These are phyloP conservation scores for Diadromus collaris DNA, from an alignment of 2,888 invertebrate genomes.

Conservation along the genomic window DNA sequence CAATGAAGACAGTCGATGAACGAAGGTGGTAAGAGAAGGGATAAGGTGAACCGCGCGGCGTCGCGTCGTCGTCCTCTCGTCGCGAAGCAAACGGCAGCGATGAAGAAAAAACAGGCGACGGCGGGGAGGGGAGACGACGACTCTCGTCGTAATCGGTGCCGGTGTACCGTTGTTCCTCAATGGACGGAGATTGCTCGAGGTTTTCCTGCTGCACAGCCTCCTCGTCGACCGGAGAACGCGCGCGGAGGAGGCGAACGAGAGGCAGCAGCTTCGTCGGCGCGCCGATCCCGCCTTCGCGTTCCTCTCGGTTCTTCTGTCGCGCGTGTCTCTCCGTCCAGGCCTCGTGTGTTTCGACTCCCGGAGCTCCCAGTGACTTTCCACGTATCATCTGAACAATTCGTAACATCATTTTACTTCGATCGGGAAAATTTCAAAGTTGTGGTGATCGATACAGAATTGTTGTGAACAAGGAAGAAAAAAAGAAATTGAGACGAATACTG, in stretches of 20 bases:
- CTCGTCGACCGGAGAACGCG: slow-evolving; percentile 44
- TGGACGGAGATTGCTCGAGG: slow-evolving; percentile 75
- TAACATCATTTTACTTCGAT: slow-evolving; percentile 4
- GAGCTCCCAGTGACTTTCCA: background rate
- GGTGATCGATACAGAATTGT: slow-evolving; percentile 17
- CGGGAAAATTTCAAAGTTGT: slow-evolving; percentile 1
- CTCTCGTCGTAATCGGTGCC: slow-evolving; percentile 79
- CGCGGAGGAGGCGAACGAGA: slow-evolving; percentile 49
- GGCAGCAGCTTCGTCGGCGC: slow-evolving; percentile 46
- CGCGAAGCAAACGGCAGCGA: slow-evolving; percentile 33
- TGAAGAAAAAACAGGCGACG: background rate
- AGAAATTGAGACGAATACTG: background rate
- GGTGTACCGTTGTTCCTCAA: slow-evolving; percentile 81
- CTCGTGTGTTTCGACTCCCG: slow-evolving; percentile 18
- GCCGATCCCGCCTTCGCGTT: slow-evolving; percentile 41
- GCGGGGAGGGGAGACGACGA: slow-evolving; percentile 39
- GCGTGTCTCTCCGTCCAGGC: slow-evolving; percentile 15
- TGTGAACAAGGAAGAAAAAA: background rate
- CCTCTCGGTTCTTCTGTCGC: slow-evolving; percentile 32
- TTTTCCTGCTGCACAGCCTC: slow-evolving; percentile 67
- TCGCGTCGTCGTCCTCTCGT: slow-evolving; percentile 37
- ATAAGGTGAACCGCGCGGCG: slow-evolving; percentile 28
- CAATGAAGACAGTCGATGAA: slow-evolving; percentile 8
- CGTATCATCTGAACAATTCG: slow-evolving; percentile 20
- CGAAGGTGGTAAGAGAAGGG: slow-evolving; percentile 32